Evolutionary conservation across 2,888 invertebrate genomes (phyloP).

Genomic region (Ectemnius continuus): DNA sequence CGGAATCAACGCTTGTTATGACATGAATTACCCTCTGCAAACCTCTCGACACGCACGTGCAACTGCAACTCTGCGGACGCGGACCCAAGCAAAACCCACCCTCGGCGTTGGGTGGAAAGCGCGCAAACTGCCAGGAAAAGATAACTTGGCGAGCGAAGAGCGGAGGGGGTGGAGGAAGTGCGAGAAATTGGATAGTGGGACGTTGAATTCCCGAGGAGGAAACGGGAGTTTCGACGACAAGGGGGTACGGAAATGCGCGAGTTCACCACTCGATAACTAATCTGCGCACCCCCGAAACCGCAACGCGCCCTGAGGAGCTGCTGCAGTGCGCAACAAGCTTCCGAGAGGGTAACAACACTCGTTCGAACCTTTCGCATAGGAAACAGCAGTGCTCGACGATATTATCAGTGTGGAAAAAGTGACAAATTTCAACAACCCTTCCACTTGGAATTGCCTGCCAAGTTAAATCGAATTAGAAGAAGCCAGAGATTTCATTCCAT

Average conservation of each 20-base stretch:
- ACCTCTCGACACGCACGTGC: constrained; percentile 29
- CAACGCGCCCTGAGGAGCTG: constrained; percentile 39
- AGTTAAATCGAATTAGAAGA: too few relatives aligned
- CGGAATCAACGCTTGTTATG: constrained; percentile 26
- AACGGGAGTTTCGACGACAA: constrained; percentile 34
- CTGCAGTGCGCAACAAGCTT: constrained; percentile 64
- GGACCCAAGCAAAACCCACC: not conserved
- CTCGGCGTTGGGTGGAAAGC: too few relatives aligned
- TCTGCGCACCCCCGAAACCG: constrained; percentile 54
- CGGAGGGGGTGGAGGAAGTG: not conserved
- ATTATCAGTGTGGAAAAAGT: not conserved
- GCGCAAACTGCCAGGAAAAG: too few relatives aligned
- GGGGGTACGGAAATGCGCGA: constrained; percentile 29
- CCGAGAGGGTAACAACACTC: constrained; percentile 6
- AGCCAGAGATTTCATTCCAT: too few relatives aligned
- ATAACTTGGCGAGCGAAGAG: not conserved
- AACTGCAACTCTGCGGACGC: not conserved
- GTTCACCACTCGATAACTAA: constrained; percentile 17
- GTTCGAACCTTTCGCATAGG: too few relatives aligned
- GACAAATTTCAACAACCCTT: too few relatives aligned
- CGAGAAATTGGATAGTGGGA: not conserved
- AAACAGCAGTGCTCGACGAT: too few relatives aligned
- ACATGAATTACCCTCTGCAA: constrained; percentile 41
- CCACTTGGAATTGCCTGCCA: too few relatives aligned
- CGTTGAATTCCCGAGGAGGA: too few relatives aligned